Base-by-base conservation (phyloP, 2,888 invertebrate species). In the Erebia palarica region DNA sequence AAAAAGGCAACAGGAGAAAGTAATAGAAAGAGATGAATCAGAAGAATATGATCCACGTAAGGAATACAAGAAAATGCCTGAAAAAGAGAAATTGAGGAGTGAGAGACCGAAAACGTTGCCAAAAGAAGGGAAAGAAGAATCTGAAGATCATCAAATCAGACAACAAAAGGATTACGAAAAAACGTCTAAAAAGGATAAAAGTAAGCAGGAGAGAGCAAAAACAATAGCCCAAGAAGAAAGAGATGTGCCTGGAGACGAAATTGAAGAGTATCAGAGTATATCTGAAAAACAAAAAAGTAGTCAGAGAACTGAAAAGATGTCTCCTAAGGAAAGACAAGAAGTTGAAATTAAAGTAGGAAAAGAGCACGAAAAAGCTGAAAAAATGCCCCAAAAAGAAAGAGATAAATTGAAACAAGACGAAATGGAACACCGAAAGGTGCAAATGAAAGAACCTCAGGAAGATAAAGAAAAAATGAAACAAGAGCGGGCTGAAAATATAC, bases 41-140 rank as follows among this genome's bases (percentile, higher is more conserved):
- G 9, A 53, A n/a, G 2, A 53, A 7, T 4, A n/a, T n/a, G 53
- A 53, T 4, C 9, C 14, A 8, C 53, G n/a, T 14, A 14, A 53
- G 7, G n/a, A 16, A 8, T n/a, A n/a, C 76, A 18, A 78, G 73
- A 63, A 66, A 49, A 18, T 75, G 74, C 11, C 47, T 51, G 72
- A 70, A 11, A 63, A 65, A 11, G 63, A 66, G 10, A 67, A 71
- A 64, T 2, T 11, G 11, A 44, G 44, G 44, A 9, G 11, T 3
- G 13, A 11, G 3, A 47, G 11, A 53, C n/a, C 14, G 4, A 53
- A 53, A 53, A 7, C 53, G 5, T n/a, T 53, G 8, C 16, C 53
- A 8, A 7, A 14, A 53, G 7, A 14, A n/a, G n/a, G n/a, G n/a
- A 53, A 1, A 18, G 75, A 65, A 55, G 70, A 74, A 66, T 44